phyloP scores from a whole-genome alignment of 2,797 vertebrate species.

The Channallabes apus region DNA sequence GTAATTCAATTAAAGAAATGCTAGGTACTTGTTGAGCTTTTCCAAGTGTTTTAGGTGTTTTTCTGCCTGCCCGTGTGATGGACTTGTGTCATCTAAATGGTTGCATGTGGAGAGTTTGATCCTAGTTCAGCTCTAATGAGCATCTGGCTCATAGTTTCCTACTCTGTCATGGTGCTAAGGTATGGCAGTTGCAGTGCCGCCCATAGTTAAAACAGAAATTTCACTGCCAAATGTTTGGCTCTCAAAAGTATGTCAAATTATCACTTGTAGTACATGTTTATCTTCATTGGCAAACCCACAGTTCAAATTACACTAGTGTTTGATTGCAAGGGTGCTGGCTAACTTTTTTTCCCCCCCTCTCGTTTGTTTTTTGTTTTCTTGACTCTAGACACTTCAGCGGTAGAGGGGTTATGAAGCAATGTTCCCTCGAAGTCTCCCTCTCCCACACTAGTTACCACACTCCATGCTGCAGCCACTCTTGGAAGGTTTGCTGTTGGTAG shows the following conservation, averaged over 20 bases:
- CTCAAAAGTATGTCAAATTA: neutral
- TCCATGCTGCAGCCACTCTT: conserved; percentile 64
- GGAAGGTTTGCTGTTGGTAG: conserved; percentile 73
- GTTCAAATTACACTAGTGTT: conserved; percentile 13
- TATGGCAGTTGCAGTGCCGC: neutral
- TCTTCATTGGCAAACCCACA: neutral
- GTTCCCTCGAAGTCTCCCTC: conserved; percentile 65
- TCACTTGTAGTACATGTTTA: conserved; percentile 3
- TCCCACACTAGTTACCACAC: conserved; percentile 69
- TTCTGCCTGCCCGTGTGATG: neutral
- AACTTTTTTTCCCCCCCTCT: conserved; percentile 23
- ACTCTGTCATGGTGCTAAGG: conserved; percentile 7
- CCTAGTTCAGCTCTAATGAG: conserved; percentile 9
- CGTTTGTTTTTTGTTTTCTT: conserved; percentile 49
- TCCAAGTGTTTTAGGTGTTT: neutral
- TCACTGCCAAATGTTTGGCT: neutral
- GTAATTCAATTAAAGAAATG: neutral
- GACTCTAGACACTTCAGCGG: conserved; percentile 62
- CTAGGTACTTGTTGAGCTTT: neutral
- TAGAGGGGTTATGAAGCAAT: conserved; percentile 82
- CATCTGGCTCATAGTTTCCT: conserved; percentile 23
- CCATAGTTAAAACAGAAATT: neutral
- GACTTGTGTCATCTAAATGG: neutral
- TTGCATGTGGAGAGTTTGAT: neutral
- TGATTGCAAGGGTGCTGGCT: conserved; percentile 19